Percentiles rank a stretch among this genome's conserved stretches.
Conservation (phyloP, 1,140 invertebrate genomes). For the Dinothrombium tinctorium region DNA sequence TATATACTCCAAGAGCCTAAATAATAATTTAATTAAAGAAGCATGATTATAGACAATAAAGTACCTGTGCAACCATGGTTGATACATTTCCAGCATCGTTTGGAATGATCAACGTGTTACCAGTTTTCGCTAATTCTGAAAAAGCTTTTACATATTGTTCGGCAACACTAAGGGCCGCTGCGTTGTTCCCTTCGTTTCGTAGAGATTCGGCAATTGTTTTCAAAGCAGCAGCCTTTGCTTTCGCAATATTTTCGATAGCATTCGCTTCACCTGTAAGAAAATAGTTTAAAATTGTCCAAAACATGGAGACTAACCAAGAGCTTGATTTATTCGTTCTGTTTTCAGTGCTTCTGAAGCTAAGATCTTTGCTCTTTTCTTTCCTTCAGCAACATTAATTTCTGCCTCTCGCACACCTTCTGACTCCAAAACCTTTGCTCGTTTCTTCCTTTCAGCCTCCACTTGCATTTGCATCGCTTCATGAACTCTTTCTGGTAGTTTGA, state of each 20-base stretch:
- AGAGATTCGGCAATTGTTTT: conserved; percentile 44
- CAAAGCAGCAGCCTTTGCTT: conserved; percentile 53
- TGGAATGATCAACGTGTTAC: conserved; percentile 83
- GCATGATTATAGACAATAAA: too few species aligned
- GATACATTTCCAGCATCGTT: conserved; percentile 50
- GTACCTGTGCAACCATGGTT: conserved; percentile 16
- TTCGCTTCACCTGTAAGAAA: conserved; percentile 68
- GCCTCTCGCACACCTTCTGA: conserved; percentile 78
- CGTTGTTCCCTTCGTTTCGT: conserved; percentile 34
- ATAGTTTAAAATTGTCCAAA: too few species aligned
- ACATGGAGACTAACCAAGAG: too few species aligned
- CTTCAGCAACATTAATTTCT: conserved; percentile 92
- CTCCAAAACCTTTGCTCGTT: conserved; percentile 84
- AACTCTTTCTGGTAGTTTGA: conserved; percentile 67
- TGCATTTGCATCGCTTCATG: conserved; percentile 99
- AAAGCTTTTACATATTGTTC: conserved; percentile 89
- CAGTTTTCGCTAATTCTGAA: conserved; percentile 66
- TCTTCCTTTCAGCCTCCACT: conserved; percentile 89
- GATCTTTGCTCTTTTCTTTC: conserved; percentile 69
- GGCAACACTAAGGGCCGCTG: conserved; percentile 70
- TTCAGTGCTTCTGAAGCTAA: conserved; percentile 44
- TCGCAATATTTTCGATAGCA: conserved; percentile 57
- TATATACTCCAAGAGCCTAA: too few species aligned
- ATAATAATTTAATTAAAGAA: too few species aligned
- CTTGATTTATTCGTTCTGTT: conserved; percentile 24